Conservation (phyloP, 1,140 invertebrate genomes). For the Lucilia sericata region DNA sequence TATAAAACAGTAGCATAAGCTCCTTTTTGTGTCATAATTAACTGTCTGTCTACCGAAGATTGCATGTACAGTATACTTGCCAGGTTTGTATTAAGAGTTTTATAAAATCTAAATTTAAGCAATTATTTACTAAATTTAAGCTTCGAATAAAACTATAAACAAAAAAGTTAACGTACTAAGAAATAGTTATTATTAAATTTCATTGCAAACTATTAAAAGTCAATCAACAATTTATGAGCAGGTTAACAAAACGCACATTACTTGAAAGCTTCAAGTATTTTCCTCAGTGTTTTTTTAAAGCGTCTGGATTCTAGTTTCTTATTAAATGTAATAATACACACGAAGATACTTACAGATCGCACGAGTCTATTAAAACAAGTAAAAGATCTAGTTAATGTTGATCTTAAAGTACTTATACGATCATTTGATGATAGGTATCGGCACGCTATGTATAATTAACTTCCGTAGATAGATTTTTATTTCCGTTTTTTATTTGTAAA, state of each 20-base stretch:
- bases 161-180: not conserved
- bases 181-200: slow-evolving; percentile 23
- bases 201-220: slow-evolving; percentile 25
- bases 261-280: not conserved
- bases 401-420: not conserved
- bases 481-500: not conserved
- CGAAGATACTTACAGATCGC: not conserved
- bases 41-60: not conserved
- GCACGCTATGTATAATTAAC: not conserved
- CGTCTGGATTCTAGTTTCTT: not conserved
- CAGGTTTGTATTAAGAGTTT: not conserved
- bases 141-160: not conserved
- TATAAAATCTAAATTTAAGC: not conserved
- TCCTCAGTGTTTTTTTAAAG: not conserved
- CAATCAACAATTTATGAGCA: slow-evolving; percentile 1
- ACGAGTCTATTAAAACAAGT: not conserved
- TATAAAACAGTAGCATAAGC: not conserved
- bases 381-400: not conserved
- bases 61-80: not conserved
- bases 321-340: not conserved
- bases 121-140: not conserved
- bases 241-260: not conserved
- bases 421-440: not conserved
- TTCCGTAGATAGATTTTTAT: not conserved
- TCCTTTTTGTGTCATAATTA: not conserved